phyloP scores from a whole-genome alignment of 2,113 vertebrate species.

The Procavia capensis region DNA sequence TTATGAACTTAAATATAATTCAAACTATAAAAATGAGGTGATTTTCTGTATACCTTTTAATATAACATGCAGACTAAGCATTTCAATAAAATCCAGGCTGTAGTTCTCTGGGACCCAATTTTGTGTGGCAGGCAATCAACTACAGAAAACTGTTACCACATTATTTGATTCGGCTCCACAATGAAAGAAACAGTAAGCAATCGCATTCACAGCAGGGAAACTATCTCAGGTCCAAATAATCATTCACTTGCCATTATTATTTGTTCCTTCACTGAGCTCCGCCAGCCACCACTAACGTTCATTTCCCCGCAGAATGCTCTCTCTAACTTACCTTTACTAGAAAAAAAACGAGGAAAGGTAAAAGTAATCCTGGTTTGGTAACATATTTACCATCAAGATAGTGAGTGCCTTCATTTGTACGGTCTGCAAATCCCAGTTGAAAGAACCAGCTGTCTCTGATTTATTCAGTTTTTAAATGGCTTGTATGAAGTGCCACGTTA shows the following conservation, averaged over 20 bases:
- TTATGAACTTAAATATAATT: slow-evolving; percentile 79
- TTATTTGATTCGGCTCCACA: slow-evolving; percentile 88
- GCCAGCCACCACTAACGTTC: slow-evolving; percentile 48
- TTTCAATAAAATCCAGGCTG: slow-evolving; percentile 83
- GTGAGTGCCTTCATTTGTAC: slow-evolving; percentile 73
- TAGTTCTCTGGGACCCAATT: slow-evolving; percentile 87
- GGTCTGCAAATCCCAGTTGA: slow-evolving; percentile 69
- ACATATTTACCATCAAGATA: slow-evolving; percentile 74
- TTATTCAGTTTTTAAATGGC: slow-evolving; percentile 70
- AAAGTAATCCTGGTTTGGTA: slow-evolving; percentile 57
- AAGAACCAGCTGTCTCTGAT: slow-evolving; percentile 78
- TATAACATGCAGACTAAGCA: slow-evolving; percentile 83
- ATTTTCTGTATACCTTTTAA: slow-evolving; percentile 82
- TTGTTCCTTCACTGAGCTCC: slow-evolving; percentile 21
- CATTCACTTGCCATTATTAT: slow-evolving; percentile 76
- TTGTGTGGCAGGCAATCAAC: slow-evolving; percentile 86
- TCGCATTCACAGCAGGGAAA: slow-evolving; percentile 84
- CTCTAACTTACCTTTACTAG: slow-evolving; percentile 66
- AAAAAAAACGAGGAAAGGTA: background rate
- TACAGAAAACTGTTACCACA: slow-evolving; percentile 92
- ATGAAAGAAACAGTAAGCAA: slow-evolving; percentile 87
- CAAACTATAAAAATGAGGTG: slow-evolving; percentile 78
- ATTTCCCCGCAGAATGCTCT: slow-evolving; percentile 49
- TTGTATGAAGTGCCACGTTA: slow-evolving; percentile 80
- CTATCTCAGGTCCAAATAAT: slow-evolving; percentile 75